Percentiles rank a stretch among this genome's conserved stretches.
These are phyloP conservation scores for Glyphotaelius pellucidus DNA, from an alignment of 2,888 invertebrate genomes.

Conservation along the genomic window DNA sequence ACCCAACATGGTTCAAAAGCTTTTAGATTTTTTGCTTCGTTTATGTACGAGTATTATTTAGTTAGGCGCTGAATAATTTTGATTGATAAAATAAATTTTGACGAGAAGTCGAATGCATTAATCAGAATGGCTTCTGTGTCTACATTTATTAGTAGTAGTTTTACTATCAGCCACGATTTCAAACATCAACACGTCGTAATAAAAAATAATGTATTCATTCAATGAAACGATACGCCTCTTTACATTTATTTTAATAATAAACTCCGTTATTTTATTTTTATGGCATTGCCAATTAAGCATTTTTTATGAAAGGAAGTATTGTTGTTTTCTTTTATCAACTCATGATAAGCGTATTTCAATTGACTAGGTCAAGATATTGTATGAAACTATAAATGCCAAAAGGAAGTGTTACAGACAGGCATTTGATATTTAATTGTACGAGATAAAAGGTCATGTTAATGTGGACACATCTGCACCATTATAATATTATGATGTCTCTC, in stretches of 20 bases:
- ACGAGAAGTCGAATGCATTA: too few relatives aligned
- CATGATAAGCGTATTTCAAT: neutral
- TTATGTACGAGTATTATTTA: neutral
- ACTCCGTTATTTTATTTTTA: neutral
- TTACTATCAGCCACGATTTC: too few relatives aligned
- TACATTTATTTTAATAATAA: neutral
- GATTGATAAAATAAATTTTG: neutral
- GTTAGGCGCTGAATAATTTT: neutral
- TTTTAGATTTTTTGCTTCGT: neutral
- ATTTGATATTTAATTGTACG: conserved; percentile 24
- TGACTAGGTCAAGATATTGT: conserved; percentile 22
- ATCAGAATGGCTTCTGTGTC: too few relatives aligned
- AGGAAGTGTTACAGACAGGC: neutral
- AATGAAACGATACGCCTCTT: neutral
- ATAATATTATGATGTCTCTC: neutral
- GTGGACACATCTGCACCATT: neutral
- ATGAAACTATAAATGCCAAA: neutral
- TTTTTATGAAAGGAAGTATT: neutral
- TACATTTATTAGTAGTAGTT: too few relatives aligned
- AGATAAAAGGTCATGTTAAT: conserved; percentile 30
- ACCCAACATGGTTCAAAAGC: too few relatives aligned
- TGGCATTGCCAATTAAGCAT: too few relatives aligned
- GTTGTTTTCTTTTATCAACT: neutral
- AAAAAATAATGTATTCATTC: neutral
- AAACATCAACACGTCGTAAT: too few relatives aligned